phyloP scores from a whole-genome alignment of 2,888 invertebrate species.

The Asteroscopus sphinx region DNA sequence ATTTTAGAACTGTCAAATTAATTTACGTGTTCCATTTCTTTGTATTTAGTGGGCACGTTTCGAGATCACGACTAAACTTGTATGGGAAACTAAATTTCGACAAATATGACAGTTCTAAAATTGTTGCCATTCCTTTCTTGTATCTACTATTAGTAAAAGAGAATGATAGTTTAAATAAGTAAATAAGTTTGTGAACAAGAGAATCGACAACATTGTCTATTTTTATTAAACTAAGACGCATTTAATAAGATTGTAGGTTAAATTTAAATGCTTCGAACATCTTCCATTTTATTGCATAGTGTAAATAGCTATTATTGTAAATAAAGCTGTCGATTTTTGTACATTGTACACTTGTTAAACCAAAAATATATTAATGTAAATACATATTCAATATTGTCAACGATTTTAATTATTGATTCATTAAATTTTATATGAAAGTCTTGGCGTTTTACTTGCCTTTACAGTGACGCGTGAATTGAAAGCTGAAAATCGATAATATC shows the following conservation, averaged over 20 bases:
- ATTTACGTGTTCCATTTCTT: no score
- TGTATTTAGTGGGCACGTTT: no score
- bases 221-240: conserved; percentile 47
- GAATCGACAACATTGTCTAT: no score
- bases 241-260: conserved; percentile 54
- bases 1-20: no score
- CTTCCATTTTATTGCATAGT: conserved; percentile 58
- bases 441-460: conserved; percentile 12
- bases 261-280: conserved; percentile 47
- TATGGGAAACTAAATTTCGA: no score
- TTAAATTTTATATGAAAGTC: conserved; percentile 67
- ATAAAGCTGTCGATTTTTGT: conserved; percentile 64
- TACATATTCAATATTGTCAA: conserved; percentile 60
- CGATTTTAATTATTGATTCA: conserved; percentile 63
- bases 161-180: no score
- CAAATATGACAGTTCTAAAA: no score
- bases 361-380: conserved; percentile 60
- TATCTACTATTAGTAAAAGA: no score
- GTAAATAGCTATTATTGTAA: conserved; percentile 62
- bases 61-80: no score
- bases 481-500: conserved; percentile 14
- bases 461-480: conserved; percentile 7
- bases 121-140: no score
- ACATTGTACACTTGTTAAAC: conserved; percentile 68
- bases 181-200: no score